These are phyloP conservation scores for Peucedramus taeniatus DNA, from an alignment of 2,113 vertebrate species.

Conservation along the genomic window DNA sequence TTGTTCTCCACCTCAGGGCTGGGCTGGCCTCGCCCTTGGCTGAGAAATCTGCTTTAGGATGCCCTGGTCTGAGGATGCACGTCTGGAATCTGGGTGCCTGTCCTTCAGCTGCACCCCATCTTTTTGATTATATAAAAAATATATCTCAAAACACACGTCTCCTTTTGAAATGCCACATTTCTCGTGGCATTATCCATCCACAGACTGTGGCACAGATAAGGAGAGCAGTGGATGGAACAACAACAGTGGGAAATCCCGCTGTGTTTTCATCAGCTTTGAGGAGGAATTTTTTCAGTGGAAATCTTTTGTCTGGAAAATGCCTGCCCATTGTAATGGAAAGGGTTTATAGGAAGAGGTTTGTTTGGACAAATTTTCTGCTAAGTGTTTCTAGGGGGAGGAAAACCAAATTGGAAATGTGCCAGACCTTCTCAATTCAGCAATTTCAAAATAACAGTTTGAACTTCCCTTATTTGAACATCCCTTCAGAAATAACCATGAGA, in stretches of 20 bases:
- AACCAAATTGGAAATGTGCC: background rate
- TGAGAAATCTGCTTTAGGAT: background rate
- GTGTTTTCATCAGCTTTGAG: background rate
- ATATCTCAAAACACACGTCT: background rate
- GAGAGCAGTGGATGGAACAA: background rate
- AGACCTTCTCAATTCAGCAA: background rate
- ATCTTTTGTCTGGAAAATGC: slow-evolving; percentile 30
- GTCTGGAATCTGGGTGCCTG: background rate
- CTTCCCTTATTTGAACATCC: background rate
- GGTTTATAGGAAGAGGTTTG: slow-evolving; percentile 36
- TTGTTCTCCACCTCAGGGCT: background rate
- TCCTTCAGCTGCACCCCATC: background rate
- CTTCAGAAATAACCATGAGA: background rate
- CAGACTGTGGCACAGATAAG: background rate
- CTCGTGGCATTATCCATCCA: background rate
- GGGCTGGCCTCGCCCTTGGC: background rate
- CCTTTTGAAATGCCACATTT: background rate
- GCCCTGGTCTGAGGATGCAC: background rate
- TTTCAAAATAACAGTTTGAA: background rate
- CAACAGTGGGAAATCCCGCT: background rate
- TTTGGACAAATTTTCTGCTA: slow-evolving; percentile 34
- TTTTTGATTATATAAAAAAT: background rate
- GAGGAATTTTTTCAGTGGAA: slow-evolving; percentile 37
- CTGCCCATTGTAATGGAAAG: slow-evolving; percentile 25
- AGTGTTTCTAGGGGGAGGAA: background rate